Evolutionary conservation across 2,888 invertebrate genomes (phyloP).

Genomic region (Torymus tubicola): DNA sequence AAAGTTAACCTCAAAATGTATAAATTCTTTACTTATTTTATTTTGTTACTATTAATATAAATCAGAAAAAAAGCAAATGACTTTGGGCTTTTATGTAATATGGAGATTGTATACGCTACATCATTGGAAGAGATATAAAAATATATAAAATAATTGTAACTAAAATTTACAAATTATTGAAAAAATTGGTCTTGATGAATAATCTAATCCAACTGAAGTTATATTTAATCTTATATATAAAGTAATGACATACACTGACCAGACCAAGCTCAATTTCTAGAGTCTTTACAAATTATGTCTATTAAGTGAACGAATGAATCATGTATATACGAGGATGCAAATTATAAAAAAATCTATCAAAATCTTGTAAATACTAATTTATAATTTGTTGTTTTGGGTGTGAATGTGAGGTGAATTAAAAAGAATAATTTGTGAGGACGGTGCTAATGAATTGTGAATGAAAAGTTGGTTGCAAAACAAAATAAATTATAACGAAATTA

Average conservation of each 20-base stretch:
- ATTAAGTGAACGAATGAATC: constrained; percentile 70
- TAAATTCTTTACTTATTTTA: constrained; percentile 18
- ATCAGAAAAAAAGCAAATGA: background rate
- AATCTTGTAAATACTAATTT: constrained; percentile 72
- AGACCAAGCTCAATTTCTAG: constrained; percentile 77
- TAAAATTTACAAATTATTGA: constrained; percentile 15
- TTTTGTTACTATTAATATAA: constrained; percentile 27
- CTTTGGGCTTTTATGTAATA: background rate
- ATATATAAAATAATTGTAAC: constrained; percentile 30
- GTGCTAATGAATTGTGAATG: constrained; percentile 51
- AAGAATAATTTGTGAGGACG: constrained; percentile 49
- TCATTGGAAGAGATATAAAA: constrained; percentile 24
- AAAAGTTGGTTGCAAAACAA: constrained; percentile 45
- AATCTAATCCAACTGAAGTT: background rate
- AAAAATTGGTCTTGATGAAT: constrained; percentile 3
- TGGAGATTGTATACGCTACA: constrained; percentile 47
- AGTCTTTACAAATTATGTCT: constrained; percentile 74
- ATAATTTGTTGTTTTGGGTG: constrained; percentile 72
- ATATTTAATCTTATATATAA: constrained; percentile 61
- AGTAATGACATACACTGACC: constrained; percentile 74
- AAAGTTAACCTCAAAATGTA: constrained; percentile 9
- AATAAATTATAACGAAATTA: constrained; percentile 48
- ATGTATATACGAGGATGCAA: constrained; percentile 61
- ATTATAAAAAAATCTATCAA: constrained; percentile 57
- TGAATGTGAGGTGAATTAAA: constrained; percentile 59